Percentiles rank a stretch among this genome's conserved stretches.
Conservation (phyloP, 2,888 invertebrate species). For the Hydroisotoma schaefferi region DNA sequence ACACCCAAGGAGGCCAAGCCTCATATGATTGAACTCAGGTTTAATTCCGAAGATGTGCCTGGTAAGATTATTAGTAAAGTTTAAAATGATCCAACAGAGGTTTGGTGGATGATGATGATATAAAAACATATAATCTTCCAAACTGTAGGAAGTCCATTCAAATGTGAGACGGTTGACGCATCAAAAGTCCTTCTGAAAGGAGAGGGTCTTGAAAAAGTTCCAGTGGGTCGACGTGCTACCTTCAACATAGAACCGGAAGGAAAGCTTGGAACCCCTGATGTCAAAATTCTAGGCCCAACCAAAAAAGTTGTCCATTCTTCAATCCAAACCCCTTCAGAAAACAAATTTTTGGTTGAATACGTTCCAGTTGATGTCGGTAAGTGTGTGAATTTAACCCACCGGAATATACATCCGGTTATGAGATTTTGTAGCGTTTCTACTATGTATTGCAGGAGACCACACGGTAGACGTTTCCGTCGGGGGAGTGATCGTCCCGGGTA, state of each 20-base stretch:
- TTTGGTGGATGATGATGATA: not conserved
- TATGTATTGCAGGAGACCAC: constrained; percentile 65
- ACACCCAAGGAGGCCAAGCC: constrained; percentile 85
- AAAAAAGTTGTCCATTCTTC: constrained; percentile 65
- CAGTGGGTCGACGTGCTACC: constrained; percentile 76
- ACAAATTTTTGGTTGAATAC: constrained; percentile 59
- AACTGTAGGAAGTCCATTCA: constrained; percentile 68
- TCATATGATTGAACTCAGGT: constrained; percentile 90
- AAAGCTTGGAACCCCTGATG: constrained; percentile 63
- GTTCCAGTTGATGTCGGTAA: constrained; percentile 81
- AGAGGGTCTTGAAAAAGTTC: constrained; percentile 82
- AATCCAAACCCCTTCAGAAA: constrained; percentile 52
- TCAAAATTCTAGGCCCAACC: constrained; percentile 74
- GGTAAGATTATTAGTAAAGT: constrained; percentile 56
- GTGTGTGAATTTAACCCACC: constrained; percentile 43
- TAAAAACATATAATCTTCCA: constrained; percentile 4
- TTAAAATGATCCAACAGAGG: not conserved
- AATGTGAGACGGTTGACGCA: constrained; percentile 73
- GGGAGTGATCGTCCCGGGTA: constrained; percentile 81
- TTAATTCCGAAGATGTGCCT: constrained; percentile 93
- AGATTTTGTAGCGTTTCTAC: too few species aligned
- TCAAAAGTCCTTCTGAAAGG: constrained; percentile 76
- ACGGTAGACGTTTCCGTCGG: constrained; percentile 73
- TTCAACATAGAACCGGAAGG: constrained; percentile 84
- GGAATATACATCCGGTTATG: not conserved